Evolutionary conservation across 2,797 vertebrate species (phyloP).

Genomic region (Telmatherina bonti): DNA sequence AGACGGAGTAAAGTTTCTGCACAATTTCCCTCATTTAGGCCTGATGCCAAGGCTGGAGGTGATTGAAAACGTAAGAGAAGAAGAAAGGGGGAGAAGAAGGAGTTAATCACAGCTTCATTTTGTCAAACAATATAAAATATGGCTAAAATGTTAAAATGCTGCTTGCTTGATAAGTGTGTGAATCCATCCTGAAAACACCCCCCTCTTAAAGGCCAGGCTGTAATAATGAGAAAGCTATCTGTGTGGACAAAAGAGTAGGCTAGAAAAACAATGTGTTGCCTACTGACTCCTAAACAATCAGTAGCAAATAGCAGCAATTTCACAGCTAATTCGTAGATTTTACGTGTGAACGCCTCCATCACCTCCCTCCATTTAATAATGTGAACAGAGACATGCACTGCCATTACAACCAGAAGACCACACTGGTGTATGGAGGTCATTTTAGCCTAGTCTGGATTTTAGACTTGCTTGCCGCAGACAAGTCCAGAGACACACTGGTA

Average conservation of each 20-base stretch:
- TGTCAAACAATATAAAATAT: slow-evolving; percentile 11
- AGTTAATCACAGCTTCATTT: slow-evolving; percentile 1
- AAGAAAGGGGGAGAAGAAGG: neutral
- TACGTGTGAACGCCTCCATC: slow-evolving; percentile 77
- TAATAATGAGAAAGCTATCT: slow-evolving; percentile 61
- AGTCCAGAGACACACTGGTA: slow-evolving; percentile 1
- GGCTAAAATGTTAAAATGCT: slow-evolving; percentile 18
- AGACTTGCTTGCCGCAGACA: slow-evolving; percentile 30
- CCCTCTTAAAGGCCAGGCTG: slow-evolving; percentile 48
- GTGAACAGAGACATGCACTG: slow-evolving; percentile 63
- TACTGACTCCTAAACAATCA: slow-evolving; percentile 81
- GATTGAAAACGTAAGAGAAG: slow-evolving; percentile 5
- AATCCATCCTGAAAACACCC: slow-evolving; percentile 25
- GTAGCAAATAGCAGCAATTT: slow-evolving; percentile 85
- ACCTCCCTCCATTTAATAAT: slow-evolving; percentile 71
- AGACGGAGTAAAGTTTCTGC: slow-evolving; percentile 77
- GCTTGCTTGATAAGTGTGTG: slow-evolving; percentile 6
- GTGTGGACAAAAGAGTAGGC: slow-evolving; percentile 42
- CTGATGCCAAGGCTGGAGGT: slow-evolving; percentile 45
- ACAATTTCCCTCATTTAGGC: slow-evolving; percentile 75
- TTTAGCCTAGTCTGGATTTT: slow-evolving; percentile 55
- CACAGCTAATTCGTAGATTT: slow-evolving; percentile 84
- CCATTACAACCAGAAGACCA: slow-evolving; percentile 52
- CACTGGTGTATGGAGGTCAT: slow-evolving; percentile 23
- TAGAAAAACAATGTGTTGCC: slow-evolving; percentile 59